phyloP scores from a whole-genome alignment of 2,888 invertebrate genomes.

The Therioaphis trifolii region DNA sequence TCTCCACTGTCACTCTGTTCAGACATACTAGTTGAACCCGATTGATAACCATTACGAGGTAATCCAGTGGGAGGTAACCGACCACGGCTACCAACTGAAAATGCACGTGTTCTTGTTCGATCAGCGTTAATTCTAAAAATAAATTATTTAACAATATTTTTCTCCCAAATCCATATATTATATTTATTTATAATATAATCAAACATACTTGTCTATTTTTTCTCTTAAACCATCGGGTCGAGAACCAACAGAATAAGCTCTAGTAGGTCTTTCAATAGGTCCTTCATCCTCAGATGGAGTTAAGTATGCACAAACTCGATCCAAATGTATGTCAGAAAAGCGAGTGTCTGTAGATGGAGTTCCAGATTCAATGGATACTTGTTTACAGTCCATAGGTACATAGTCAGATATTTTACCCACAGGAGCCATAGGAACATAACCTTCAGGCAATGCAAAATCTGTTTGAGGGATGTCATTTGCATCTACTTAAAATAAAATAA shows the following conservation, averaged over 20 bases:
- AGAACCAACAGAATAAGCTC: slow-evolving; percentile 89
- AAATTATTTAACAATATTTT: not conserved
- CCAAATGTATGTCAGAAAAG: slow-evolving; percentile 82
- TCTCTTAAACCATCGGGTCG: slow-evolving; percentile 73
- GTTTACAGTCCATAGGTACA: slow-evolving; percentile 55
- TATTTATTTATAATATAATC: not conserved
- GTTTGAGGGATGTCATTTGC: not conserved
- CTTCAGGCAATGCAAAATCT: slow-evolving; percentile 68
- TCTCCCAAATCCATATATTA: not conserved
- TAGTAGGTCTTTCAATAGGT: slow-evolving; percentile 73
- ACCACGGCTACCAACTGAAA: slow-evolving; percentile 79
- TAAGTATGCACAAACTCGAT: slow-evolving; percentile 83
- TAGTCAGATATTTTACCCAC: slow-evolving; percentile 64
- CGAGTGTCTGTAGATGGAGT: slow-evolving; percentile 84
- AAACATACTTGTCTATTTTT: slow-evolving; percentile 65
- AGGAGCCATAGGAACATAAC: slow-evolving; percentile 79
- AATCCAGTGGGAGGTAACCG: slow-evolving; percentile 62
- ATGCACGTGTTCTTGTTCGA: slow-evolving; percentile 75
- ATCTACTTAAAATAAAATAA: slow-evolving; percentile 32
- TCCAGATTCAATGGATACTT: slow-evolving; percentile 78
- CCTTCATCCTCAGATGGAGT: slow-evolving; percentile 74
- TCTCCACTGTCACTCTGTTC: slow-evolving; percentile 76
- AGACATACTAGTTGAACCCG: slow-evolving; percentile 69
- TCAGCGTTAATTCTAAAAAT: slow-evolving; percentile 59
- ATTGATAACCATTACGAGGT: slow-evolving; percentile 59